Evolutionary conservation across 2,888 invertebrate species (phyloP).

Genomic region (Therioaphis trifolii): DNA sequence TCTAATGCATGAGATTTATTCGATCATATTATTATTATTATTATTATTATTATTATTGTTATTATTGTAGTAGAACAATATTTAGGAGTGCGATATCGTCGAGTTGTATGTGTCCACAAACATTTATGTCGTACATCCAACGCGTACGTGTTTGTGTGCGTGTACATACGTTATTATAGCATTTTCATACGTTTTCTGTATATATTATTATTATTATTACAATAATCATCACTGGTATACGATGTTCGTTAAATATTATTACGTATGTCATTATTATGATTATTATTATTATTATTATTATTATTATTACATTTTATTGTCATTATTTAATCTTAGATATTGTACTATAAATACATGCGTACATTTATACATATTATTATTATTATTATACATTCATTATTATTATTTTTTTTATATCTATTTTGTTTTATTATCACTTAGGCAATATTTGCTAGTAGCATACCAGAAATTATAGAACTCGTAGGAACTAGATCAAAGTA

Average conservation of each 20-base stretch:
- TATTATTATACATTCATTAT: conserved; percentile 8
- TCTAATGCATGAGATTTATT: conserved; percentile 23
- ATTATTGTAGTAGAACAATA: not conserved
- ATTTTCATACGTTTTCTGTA: not conserved
- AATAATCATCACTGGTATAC: not conserved
- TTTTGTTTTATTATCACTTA: conserved; percentile 75
- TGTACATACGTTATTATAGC: not conserved
- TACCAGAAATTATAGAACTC: conserved; percentile 99
- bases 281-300: no score
- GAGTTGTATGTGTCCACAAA: no score
- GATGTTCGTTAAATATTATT: not conserved
- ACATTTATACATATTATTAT: no score
- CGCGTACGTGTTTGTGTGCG: not conserved
- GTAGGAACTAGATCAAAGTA: conserved; percentile 99
- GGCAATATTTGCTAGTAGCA: conserved; percentile 99
- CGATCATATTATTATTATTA: conserved; percentile 10
- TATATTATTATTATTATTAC: not conserved
- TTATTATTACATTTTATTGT: not conserved
- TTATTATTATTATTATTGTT: conserved; percentile 1
- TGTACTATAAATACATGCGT: no score
- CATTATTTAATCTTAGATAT: not conserved
- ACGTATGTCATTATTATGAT: not conserved
- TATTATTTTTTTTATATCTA: conserved; percentile 15
- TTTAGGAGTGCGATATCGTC: not conserved
- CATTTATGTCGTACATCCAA: not conserved